Conservation (phyloP, 2,888 invertebrate genomes). For the Drosophila mayaguana region DNA sequence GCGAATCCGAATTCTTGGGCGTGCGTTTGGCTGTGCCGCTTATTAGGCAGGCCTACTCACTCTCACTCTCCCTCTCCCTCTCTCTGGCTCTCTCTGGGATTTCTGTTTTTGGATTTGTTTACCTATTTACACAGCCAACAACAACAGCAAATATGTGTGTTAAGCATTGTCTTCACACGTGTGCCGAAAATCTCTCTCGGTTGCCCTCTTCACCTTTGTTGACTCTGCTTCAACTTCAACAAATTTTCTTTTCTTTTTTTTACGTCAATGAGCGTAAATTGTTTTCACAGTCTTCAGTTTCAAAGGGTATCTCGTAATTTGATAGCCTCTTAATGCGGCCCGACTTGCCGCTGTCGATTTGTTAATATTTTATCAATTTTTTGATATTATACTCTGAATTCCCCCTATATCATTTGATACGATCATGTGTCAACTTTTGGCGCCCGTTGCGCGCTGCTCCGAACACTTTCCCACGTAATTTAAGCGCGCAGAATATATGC, state of each 20-base stretch:
- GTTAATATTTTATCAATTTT: constrained; percentile 33
- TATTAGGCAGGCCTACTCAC: constrained; percentile 25
- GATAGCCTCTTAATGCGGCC: constrained; percentile 66
- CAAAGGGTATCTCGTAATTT: constrained; percentile 52
- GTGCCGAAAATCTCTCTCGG: constrained; percentile 39
- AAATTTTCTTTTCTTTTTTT: constrained; percentile 22
- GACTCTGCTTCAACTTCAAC: constrained; percentile 49
- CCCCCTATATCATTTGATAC: constrained; percentile 54
- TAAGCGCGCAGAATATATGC: constrained; percentile 26
- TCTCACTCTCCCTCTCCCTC: constrained; percentile 21
- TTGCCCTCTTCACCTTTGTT: constrained; percentile 33
- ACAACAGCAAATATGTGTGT: constrained; percentile 49
- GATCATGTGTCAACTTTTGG: constrained; percentile 55
- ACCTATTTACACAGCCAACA: constrained; percentile 72
- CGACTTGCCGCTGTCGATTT: constrained; percentile 64
- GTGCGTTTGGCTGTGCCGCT: constrained; percentile 24
- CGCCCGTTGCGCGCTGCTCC: constrained; percentile 30
- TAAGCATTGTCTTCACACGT: constrained; percentile 65
- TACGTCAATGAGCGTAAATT: constrained; percentile 53
- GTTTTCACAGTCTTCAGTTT: neutral
- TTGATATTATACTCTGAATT: constrained; percentile 7
- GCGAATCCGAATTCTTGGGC: constrained; percentile 47
- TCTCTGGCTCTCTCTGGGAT: constrained; percentile 9
- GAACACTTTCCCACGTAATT: constrained; percentile 58
- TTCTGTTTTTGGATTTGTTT: constrained; percentile 56